These are phyloP conservation scores for Rhipidura dahli DNA, from an alignment of 2,113 vertebrate genomes.

Conservation along the genomic window DNA sequence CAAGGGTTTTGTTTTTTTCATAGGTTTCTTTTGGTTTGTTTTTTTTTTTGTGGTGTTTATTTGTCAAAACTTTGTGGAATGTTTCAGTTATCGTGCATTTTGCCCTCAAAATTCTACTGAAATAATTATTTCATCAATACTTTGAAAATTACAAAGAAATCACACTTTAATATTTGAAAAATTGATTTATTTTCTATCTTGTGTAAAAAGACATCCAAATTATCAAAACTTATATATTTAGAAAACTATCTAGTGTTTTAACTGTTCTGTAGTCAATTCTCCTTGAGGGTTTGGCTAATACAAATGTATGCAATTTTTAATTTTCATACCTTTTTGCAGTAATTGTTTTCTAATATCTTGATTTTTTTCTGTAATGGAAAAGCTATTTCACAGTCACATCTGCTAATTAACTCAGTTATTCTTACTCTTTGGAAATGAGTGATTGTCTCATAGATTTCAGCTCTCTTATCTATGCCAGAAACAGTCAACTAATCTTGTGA, in stretches of 20 bases:
- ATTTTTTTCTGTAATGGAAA: background rate
- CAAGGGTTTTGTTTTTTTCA: fast-evolving
- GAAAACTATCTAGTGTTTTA: background rate
- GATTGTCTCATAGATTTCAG: background rate
- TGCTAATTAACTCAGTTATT: constrained; percentile 47
- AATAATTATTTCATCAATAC: background rate
- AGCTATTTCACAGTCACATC: background rate
- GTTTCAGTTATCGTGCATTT: background rate
- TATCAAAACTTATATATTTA: background rate
- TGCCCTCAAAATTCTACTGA: background rate
- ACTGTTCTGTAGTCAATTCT: background rate
- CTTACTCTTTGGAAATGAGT: constrained; percentile 11
- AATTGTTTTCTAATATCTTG: background rate
- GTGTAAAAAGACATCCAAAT: background rate
- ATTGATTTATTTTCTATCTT: background rate
- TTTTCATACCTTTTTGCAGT: background rate
- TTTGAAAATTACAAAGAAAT: background rate
- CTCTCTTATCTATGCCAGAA: background rate
- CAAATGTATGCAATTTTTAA: background rate
- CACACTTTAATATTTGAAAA: background rate
- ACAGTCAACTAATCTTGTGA: background rate
- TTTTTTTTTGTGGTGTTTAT: background rate
- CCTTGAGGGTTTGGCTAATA: background rate
- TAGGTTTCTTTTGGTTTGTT: background rate
- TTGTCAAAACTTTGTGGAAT: background rate